phyloP scores from a whole-genome alignment of 2,888 invertebrate species.

The Melanotus villosus region DNA sequence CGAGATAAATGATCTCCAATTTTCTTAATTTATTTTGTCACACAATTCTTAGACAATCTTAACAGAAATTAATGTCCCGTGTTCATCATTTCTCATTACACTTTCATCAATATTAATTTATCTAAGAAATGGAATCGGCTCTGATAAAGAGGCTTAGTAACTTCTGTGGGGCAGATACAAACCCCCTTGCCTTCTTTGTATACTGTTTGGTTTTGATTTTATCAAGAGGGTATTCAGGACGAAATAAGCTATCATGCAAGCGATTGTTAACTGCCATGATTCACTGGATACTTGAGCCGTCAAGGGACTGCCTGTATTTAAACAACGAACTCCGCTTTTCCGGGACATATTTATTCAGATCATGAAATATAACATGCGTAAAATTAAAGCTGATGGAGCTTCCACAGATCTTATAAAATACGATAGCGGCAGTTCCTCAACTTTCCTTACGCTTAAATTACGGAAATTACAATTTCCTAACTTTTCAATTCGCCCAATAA shows the following conservation, averaged over 20 bases:
- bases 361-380: slow-evolving; percentile 25
- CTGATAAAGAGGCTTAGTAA: slow-evolving; percentile 31
- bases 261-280: slow-evolving; percentile 33
- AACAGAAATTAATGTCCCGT: slow-evolving; percentile 50
- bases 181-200: slow-evolving; percentile 24
- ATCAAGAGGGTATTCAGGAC: slow-evolving; percentile 46
- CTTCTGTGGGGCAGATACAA: slow-evolving; percentile 15
- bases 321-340: slow-evolving; percentile 4
- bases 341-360: slow-evolving; percentile 10
- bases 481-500: too few species aligned
- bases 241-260: slow-evolving; percentile 41
- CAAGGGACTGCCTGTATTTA: slow-evolving; percentile 27
- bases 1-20: slow-evolving; percentile 39
- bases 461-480: too few species aligned
- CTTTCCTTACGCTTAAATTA: too few species aligned
- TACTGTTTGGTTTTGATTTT: slow-evolving; percentile 47
- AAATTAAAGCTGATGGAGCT: background rate
- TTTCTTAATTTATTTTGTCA: slow-evolving; percentile 39
- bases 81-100: slow-evolving; percentile 22
- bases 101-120: slow-evolving; percentile 59
- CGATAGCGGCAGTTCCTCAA: too few species aligned
- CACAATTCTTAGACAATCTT: slow-evolving; percentile 37
- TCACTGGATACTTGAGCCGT: slow-evolving; percentile 30
- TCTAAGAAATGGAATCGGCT: slow-evolving; percentile 34
- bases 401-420: background rate